phyloP scores from a whole-genome alignment of 2,113 vertebrate genomes.

The Atlantisia rogersi region DNA sequence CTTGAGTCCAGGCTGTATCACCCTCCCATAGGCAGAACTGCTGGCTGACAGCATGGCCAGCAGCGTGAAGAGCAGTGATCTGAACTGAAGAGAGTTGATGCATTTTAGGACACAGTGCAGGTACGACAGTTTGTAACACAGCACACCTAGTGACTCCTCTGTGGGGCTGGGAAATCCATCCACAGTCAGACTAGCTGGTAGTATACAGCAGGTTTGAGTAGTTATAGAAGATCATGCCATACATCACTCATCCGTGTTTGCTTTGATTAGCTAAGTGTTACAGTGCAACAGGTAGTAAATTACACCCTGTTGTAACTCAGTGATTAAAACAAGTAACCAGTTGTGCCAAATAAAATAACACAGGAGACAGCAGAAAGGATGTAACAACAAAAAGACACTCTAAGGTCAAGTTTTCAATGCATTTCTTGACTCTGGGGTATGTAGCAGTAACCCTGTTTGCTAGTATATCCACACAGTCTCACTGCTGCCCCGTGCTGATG shows the following conservation, averaged over 20 bases:
- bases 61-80: slow-evolving; percentile 24
- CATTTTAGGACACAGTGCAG: neutral
- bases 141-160: neutral
- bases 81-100: neutral
- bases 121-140: neutral
- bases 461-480: accelerated
- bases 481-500: neutral
- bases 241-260: neutral
- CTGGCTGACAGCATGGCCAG: neutral
- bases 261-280: neutral
- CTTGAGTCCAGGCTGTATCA: neutral
- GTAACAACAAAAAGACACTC: neutral
- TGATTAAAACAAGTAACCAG: neutral
- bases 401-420: neutral
- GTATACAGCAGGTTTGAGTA: neutral
- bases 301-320: neutral
- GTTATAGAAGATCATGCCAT: accelerated
- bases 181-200: neutral
- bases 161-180: neutral
- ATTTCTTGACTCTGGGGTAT: neutral
- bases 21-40: neutral
- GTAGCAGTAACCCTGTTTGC: neutral
- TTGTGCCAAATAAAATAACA: neutral
- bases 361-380: neutral
- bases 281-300: neutral